Evolutionary conservation across 2,113 vertebrate genomes (phyloP), one percentile per base, ranked within the genome.

Genomic region (Strigops habroptila): DNA sequence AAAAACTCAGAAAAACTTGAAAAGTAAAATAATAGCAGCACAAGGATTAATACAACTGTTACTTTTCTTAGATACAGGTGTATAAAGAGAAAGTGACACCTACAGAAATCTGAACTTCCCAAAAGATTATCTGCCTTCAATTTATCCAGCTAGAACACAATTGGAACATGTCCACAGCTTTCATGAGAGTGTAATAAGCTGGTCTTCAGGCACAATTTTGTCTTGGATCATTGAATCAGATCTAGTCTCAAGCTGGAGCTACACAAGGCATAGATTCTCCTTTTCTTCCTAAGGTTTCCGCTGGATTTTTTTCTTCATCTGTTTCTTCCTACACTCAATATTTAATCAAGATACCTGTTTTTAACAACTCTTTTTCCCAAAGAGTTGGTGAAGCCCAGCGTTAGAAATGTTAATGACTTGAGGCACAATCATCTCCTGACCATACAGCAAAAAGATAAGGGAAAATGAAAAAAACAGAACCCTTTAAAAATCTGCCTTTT

Each of bases 361-460:
- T 46, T 43, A 43, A 48, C 8, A 37, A 13, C 75, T 30, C 55
- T 44, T 28, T 14, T 31, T 14, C 6, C 21, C 8, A 39, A 51
- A 49, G 1, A 3, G 14, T 64, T 81, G 51, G 11, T 3, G 0
- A 70, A 64, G 14, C 2, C 8, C 43, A 33, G 9, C 2, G 3
- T 68, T 44, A 80, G 14, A 55, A 84, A n/a, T 44, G 18, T 23
- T 51, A 46, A 57, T 24, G 2, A 64, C 28, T 60, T 39, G 41
- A 85, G 19, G 17, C 28, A 60, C 9, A 63, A 49, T 33, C 6
- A 39, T 24, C 22, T 55, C 22, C 30, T 79, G 39, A 41, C 6
- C 16, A 39, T 25, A 24, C 2, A 70, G 12, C 8, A 65, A 49
- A 74, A 67, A 39, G 3, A 53, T 27, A 60, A 46, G n/a, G 1